Base-by-base conservation (phyloP, 2,888 invertebrate species). In the Electrophaes corylata region DNA sequence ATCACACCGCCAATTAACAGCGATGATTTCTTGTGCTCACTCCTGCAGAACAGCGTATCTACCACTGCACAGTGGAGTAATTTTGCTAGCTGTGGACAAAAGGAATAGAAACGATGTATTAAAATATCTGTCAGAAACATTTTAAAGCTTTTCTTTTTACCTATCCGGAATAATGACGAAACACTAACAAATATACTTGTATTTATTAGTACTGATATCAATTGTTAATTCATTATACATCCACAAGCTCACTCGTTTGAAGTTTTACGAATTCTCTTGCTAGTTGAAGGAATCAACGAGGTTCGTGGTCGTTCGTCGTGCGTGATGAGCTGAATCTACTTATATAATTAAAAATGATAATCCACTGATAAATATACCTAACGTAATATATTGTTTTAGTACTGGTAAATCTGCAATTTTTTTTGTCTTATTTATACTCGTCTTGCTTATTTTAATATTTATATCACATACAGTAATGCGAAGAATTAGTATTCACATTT, bases 401-500 rank as follows among this genome's bases (percentile, higher is more conserved):
- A 39, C 46, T 51, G 41, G 33, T 40, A 58, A 51, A 54, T 40
- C 5, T 55, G 47, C 12, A 48, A 46, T 51, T 37, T 51, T 53
- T 61, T 61, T n/a, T n/a, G n/a, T n/a, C n/a, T n/a, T n/a, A n/a
- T n/a, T n/a, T n/a, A n/a, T n/a, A n/a, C n/a, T n/a, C n/a, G n/a
- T n/a, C n/a, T 50, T 23, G 19, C 56, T 54, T 60, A 62, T 43
- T 56, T 60, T 54, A 60, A 62, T 64, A 67, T 64, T 64, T 49
- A 61, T 62, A 39, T 33, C 50, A 58, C 49, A 49, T 48, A 33
- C 62, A 57, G 56, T 62, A 61, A 59, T 57, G 57, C 49, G 62
- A 62, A 40, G 72, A 78, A 88, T 87, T 85, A 85, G 84, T 89
- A 90, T 89, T 86, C 89, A 83, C 74, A 77, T 80, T 86, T 83